Evolutionary conservation across 2,888 invertebrate genomes (phyloP).

Genomic region (Idaea aversata): DNA sequence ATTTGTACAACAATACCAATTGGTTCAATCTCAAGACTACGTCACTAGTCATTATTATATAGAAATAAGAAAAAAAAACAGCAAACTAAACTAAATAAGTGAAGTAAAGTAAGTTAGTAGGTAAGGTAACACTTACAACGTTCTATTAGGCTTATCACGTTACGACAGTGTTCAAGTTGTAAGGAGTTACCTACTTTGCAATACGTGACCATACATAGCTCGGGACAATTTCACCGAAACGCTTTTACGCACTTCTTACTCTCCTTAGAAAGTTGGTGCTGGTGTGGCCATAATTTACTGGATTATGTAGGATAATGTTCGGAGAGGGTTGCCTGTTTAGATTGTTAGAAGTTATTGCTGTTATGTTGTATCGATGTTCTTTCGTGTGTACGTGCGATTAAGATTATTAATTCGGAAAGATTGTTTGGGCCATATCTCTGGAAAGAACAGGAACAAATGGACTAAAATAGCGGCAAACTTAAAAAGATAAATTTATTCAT

Average conservation of each 20-base stretch:
- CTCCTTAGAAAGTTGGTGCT: background rate
- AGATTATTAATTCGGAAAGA: too few species aligned
- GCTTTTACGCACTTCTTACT: conserved; percentile 4
- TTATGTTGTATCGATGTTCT: background rate
- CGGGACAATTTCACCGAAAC: background rate
- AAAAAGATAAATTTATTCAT: too few species aligned
- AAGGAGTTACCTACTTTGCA: background rate
- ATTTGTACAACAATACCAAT: background rate
- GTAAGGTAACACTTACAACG: background rate
- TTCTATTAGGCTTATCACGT: conserved; percentile 1
- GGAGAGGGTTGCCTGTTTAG: background rate
- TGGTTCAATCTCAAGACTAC: background rate
- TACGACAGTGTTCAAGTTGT: conserved; percentile 1
- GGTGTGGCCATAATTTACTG: background rate
- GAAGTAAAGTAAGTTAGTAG: background rate
- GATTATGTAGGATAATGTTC: background rate
- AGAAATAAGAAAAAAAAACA: background rate
- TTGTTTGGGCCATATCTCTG: too few species aligned
- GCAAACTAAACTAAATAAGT: background rate
- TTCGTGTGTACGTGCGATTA: background rate
- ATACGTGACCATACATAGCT: conserved; percentile 2
- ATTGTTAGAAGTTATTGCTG: background rate
- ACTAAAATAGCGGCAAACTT: too few species aligned
- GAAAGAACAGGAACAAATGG: too few species aligned
- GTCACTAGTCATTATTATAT: background rate